These are phyloP conservation scores for Lampropteryx suffumata DNA, from an alignment of 2,888 invertebrate genomes.

Conservation along the genomic window DNA sequence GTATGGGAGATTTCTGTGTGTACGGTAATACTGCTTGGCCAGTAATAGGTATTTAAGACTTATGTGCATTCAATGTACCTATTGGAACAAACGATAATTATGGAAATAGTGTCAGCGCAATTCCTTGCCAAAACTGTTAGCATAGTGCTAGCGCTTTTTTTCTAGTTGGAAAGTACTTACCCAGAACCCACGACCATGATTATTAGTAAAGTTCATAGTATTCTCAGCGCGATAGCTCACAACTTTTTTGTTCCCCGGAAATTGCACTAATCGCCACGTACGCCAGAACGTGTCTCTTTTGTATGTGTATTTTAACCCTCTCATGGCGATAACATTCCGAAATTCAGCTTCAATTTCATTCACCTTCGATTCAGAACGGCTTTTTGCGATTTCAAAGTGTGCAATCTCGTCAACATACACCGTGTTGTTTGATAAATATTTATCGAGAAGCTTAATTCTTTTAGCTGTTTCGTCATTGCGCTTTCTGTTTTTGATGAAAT, in stretches of 20 bases:
- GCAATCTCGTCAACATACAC: slow-evolving; percentile 45
- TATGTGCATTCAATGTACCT: too few relatives aligned
- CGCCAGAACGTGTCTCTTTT: slow-evolving; percentile 61
- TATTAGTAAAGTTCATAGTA: slow-evolving; percentile 40
- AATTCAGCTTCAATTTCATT: slow-evolving; percentile 48
- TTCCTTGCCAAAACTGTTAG: too few relatives aligned
- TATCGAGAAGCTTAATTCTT: slow-evolving; percentile 24
- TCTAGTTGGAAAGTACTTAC: slow-evolving; percentile 38
- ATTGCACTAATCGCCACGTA: slow-evolving; percentile 56
- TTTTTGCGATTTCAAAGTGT: slow-evolving; percentile 39
- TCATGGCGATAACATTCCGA: slow-evolving; percentile 48
- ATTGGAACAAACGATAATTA: too few relatives aligned
- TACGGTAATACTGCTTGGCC: too few relatives aligned
- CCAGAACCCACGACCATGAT: slow-evolving; percentile 53
- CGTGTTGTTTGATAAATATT: slow-evolving; percentile 36
- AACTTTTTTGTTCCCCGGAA: slow-evolving; percentile 35
- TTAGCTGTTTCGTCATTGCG: slow-evolving; percentile 26
- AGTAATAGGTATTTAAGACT: too few relatives aligned
- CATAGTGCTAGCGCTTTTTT: too few relatives aligned
- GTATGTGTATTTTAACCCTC: slow-evolving; percentile 51
- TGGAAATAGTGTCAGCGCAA: too few relatives aligned
- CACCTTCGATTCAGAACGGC: slow-evolving; percentile 22
- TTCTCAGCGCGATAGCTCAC: slow-evolving; percentile 55
- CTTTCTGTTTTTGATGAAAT: slow-evolving; percentile 38
- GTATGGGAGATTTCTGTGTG: too few relatives aligned